A percentile compares a stretch with the other conserved stretches of the same genome.
phyloP scores from a whole-genome alignment of 2,113 vertebrate genomes.

The Sorex fumeus region DNA sequence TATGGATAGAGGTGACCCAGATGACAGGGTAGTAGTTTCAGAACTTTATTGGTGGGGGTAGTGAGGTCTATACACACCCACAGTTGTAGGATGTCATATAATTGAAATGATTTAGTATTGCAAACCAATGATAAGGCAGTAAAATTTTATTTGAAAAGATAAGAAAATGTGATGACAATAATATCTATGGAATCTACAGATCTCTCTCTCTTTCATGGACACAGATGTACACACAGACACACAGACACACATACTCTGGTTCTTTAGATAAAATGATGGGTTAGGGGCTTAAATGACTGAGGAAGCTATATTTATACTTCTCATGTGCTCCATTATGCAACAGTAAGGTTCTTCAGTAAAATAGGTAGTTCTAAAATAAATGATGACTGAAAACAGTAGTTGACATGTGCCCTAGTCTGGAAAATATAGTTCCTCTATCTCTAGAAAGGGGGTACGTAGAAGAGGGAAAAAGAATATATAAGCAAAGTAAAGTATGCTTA shows the following conservation, averaged over 20 bases:
- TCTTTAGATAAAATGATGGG: not conserved
- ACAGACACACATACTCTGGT: not conserved
- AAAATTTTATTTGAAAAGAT: not conserved
- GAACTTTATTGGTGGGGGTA: no score
- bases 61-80: no score
- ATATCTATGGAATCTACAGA: not conserved
- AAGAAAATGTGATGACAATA: not conserved
- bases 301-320: not conserved
- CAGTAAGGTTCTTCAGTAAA: not conserved
- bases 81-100: not conserved
- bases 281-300: not conserved
- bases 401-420: not conserved
- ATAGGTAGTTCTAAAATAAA: constrained; percentile 43
- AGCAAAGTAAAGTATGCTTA: not conserved
- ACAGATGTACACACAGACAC: no score
- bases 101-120: not conserved
- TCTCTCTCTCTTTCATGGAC: no score
- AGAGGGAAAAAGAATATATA: not conserved
- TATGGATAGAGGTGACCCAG: no score
- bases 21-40: no score
- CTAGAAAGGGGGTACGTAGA: not conserved
- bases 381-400: not conserved
- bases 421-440: not conserved
- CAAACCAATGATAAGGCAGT: not conserved
- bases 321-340: rapidly evolving